Conservation (phyloP, 2,888 invertebrate genomes). For the Hyposoter didymator region DNA sequence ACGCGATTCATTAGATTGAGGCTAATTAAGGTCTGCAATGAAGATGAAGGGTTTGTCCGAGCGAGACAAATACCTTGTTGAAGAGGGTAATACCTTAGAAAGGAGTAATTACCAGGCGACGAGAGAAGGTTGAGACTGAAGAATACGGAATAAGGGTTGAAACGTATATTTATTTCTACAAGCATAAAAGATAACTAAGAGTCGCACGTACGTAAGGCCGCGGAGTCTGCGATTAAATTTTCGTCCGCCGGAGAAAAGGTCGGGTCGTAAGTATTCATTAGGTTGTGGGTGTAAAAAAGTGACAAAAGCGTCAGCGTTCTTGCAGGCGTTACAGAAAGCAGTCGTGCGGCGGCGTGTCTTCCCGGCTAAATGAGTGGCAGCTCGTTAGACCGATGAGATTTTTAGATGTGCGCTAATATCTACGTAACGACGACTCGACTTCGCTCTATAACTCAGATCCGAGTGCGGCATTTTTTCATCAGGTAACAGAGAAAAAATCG, state of each 20-base stretch:
- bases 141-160: conserved; percentile 47
- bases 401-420: conserved; percentile 45
- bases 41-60: conserved; percentile 52
- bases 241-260: conserved; percentile 36
- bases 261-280: conserved; percentile 65
- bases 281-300: conserved; percentile 46
- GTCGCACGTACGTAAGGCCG: conserved; percentile 36
- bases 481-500: conserved; percentile 1
- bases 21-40: conserved; percentile 40
- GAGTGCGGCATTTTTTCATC: conserved; percentile 24
- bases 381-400: conserved; percentile 56
- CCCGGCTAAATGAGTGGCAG: conserved; percentile 59
- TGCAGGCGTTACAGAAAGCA: conserved; percentile 19
- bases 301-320: conserved; percentile 5
- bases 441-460: neutral
- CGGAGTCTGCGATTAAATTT: conserved; percentile 54
- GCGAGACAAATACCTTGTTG: conserved; percentile 58
- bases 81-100: conserved; percentile 53
- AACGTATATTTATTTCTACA: conserved; percentile 3
- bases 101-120: conserved; percentile 55
- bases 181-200: conserved; percentile 7
- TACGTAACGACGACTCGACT: conserved; percentile 7
- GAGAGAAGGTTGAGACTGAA: conserved; percentile 39
- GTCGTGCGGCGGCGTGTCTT: conserved; percentile 17
- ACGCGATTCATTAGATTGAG: neutral